Base-by-base conservation (phyloP, 2,113 vertebrate species). In the Aspidoscelis tigris region DNA sequence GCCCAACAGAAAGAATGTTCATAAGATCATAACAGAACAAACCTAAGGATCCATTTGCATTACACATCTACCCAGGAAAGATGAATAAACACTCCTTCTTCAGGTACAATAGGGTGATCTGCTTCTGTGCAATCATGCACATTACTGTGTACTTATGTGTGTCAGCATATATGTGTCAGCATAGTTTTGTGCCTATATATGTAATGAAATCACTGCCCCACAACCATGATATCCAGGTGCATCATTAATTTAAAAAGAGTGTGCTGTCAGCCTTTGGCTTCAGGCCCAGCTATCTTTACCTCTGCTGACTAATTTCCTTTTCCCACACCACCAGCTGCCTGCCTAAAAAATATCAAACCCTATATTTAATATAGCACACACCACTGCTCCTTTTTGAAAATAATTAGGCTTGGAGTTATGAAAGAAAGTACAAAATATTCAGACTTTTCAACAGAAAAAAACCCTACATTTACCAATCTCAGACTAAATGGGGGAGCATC, bases 291-390 rank as follows among this genome's bases (percentile, higher is more conserved):
- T 18, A 0, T 82, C 85, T 72, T 81, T 80, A 73, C 77, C n/a
- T 71, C 65, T 88, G 90, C 90, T 93, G 92, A 92, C 88, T 89
- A 83, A 93, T 86, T 80, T 91, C 76, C 78, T 74, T 61, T 91
- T 88, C 84, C 89, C 78, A 70, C 0, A 20, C 86, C 88, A 80
- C 83, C 82, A 79, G 41, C 72, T 92, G 69, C 68, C 72, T 80
- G 85, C 78, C 58, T 61, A 82, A 71, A 65, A 74, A 0, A 0
- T 26, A 43, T 53, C n/a, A 82, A 72, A 73, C 41, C 5, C 44
- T 61, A 26, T 33, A 77, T 87, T 82, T 79, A 73, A 64, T 1
- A 47, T 87, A 44, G 43, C 26, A 73, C 58, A 0, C 50, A 41
- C 76, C 82, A 55, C 53, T 10, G 22, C 24, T 84, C 69, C 76